Evolutionary conservation across 2,888 invertebrate species (phyloP).

Genomic region (Drosophila longiperda): DNA sequence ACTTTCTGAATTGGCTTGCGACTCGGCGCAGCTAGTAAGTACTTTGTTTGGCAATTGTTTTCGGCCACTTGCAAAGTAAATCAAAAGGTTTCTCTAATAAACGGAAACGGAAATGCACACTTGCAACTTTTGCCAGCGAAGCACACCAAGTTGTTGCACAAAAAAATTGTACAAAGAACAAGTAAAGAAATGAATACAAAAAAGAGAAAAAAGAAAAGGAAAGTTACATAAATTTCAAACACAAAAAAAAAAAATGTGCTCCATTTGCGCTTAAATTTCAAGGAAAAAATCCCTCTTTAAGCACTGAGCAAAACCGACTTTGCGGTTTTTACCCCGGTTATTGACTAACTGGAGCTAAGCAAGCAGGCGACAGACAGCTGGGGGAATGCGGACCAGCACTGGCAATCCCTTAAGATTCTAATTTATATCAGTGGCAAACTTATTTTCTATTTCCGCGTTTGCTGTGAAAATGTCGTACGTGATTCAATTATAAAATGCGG

Average conservation of each 20-base stretch:
- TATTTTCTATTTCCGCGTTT: conserved; percentile 75
- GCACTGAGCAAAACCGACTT: conserved; percentile 30
- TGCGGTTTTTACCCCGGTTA: conserved; percentile 40
- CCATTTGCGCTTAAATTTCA: conserved; percentile 48
- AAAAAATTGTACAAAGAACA: conserved; percentile 12
- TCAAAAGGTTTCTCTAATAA: conserved; percentile 73
- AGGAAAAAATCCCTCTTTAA: conserved; percentile 28
- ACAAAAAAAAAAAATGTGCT: conserved; percentile 15
- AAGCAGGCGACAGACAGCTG: conserved; percentile 5
- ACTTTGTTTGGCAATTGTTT: conserved; percentile 72
- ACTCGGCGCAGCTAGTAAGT: conserved; percentile 24
- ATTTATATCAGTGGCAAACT: conserved; percentile 79
- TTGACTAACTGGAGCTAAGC: conserved; percentile 64
- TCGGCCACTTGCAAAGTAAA: conserved; percentile 72
- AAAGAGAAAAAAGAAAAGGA: neutral
- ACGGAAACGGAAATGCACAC: conserved; percentile 68
- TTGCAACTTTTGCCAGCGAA: conserved; percentile 62
- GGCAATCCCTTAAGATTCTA: conserved; percentile 80
- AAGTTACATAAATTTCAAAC: conserved; percentile 62
- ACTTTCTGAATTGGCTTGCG: conserved; percentile 39
- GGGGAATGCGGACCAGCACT: conserved; percentile 23
- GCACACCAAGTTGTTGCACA: conserved; percentile 49
- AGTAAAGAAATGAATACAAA: conserved; percentile 12
- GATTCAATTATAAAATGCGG: conserved; percentile 85
- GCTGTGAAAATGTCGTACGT: conserved; percentile 83